A percentile compares a stretch with the other conserved stretches of the same genome.
These are phyloP conservation scores for Portevinia maculata DNA, from an alignment of 2,888 invertebrate species.

Conservation along the genomic window DNA sequence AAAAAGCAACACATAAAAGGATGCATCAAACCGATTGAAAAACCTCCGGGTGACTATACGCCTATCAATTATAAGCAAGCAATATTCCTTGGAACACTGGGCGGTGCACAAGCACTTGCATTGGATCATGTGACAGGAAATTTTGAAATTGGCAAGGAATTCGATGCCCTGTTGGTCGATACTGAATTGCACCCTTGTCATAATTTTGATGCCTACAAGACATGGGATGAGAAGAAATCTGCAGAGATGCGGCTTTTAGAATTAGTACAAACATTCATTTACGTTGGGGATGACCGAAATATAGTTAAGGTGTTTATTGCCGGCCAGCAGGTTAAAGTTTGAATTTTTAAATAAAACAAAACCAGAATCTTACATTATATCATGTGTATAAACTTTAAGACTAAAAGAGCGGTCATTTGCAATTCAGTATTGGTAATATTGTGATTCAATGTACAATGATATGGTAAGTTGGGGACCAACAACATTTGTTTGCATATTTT, in stretches of 20 bases:
- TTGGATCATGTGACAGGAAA: conserved; percentile 90
- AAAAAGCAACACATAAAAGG: conserved; percentile 81
- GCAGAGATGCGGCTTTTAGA: conserved; percentile 84
- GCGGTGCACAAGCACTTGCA: conserved; percentile 92
- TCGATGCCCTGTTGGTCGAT: conserved; percentile 93
- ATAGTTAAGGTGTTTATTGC: conserved; percentile 90
- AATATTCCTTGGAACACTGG: conserved; percentile 92
- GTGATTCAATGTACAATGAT: too few species aligned
- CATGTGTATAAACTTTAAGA: not conserved
- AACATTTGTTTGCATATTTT: too few species aligned
- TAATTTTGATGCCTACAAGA: conserved; percentile 80
- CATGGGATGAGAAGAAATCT: conserved; percentile 74
- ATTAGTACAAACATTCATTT: conserved; percentile 90
- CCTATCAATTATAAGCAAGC: conserved; percentile 89
- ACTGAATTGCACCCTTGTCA: conserved; percentile 85
- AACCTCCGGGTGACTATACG: conserved; percentile 75
- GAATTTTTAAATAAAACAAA: not conserved
- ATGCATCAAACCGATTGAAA: not conserved
- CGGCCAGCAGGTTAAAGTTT: conserved; percentile 85
- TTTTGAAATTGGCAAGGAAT: conserved; percentile 91
- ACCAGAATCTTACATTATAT: not conserved
- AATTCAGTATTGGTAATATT: too few species aligned
- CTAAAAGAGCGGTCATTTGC: not conserved
- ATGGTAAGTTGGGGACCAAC: too few species aligned
- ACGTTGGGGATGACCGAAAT: conserved; percentile 92